A percentile compares a stretch with the other conserved stretches of the same genome.
These are phyloP conservation scores for Conus canariensis DNA, from an alignment of 2,888 invertebrate species.

Conservation along the genomic window DNA sequence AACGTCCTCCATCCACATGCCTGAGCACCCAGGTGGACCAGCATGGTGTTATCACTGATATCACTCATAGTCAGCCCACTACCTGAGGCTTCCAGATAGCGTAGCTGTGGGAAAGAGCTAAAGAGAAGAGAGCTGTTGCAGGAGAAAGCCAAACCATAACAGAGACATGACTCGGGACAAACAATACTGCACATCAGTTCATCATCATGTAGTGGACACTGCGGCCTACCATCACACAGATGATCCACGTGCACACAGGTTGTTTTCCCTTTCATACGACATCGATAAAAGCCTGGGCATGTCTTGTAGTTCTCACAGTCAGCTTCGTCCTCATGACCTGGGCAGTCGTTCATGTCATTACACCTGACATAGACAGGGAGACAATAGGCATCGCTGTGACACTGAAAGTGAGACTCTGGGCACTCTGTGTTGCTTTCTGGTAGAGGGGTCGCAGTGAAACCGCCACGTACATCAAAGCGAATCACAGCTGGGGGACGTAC, in stretches of 20 bases:
- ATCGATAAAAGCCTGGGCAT: not conserved
- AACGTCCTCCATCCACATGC: not conserved
- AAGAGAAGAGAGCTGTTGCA: not conserved
- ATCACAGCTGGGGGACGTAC: not conserved
- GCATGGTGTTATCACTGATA: not conserved
- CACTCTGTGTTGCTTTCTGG: not conserved
- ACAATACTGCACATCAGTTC: not conserved
- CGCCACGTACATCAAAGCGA: not conserved
- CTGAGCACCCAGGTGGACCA: not conserved
- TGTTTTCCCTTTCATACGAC: not conserved
- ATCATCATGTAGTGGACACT: not conserved
- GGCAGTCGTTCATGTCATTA: not conserved
- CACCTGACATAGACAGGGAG: not conserved
- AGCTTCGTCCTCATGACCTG: not conserved
- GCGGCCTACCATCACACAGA: slow-evolving; percentile 2
- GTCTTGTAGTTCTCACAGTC: not conserved
- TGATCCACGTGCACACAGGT: not conserved
- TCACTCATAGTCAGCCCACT: not conserved
- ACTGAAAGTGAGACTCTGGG: not conserved
- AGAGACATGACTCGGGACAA: not conserved
- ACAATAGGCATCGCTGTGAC: not conserved
- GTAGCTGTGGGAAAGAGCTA: not conserved
- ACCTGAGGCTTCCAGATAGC: not conserved
- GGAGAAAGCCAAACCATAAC: not conserved
- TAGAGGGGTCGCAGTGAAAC: not conserved